Percentiles rank a stretch among this genome's conserved stretches.
These are phyloP conservation scores for Cebus imitator DNA, from an alignment of 2,113 vertebrate species.

Conservation along the genomic window DNA sequence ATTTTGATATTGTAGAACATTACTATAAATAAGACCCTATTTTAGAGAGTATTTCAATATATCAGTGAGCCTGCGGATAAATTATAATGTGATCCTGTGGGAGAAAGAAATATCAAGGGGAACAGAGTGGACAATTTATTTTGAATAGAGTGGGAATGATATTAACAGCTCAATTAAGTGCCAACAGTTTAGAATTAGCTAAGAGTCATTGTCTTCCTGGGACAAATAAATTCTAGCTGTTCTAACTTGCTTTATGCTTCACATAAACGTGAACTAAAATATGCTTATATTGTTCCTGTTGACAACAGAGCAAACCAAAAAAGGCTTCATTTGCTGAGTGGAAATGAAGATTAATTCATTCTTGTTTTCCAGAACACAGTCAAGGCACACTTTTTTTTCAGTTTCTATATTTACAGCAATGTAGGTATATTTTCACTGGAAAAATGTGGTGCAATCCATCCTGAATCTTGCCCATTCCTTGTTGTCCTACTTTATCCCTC, in stretches of 20 bases:
- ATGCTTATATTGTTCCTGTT: conserved; percentile 28
- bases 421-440: background rate
- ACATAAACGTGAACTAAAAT: conserved; percentile 43
- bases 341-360: conserved; percentile 37
- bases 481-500: background rate
- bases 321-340: background rate
- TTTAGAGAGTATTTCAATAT: conserved; percentile 52
- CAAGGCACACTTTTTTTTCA: conserved; percentile 30
- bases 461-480: background rate
- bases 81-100: conserved; percentile 18
- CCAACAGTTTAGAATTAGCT: conserved; percentile 66
- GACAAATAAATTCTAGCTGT: conserved; percentile 61
- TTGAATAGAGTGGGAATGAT: conserved; percentile 55
- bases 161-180: conserved; percentile 65
- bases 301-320: conserved; percentile 28
- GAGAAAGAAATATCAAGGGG: conserved; percentile 40
- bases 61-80: conserved; percentile 47
- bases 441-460: background rate
- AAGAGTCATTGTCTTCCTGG: conserved; percentile 61
- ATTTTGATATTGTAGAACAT: conserved; percentile 51
- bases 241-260: conserved; percentile 66
- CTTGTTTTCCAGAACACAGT: conserved; percentile 19
- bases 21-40: conserved; percentile 43
- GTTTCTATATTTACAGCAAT: conserved; percentile 35
- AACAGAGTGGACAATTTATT: conserved; percentile 49